Base-by-base conservation (phyloP, 35 echinoderm and acorn worm genomes). In the Patiria miniata region DNA sequence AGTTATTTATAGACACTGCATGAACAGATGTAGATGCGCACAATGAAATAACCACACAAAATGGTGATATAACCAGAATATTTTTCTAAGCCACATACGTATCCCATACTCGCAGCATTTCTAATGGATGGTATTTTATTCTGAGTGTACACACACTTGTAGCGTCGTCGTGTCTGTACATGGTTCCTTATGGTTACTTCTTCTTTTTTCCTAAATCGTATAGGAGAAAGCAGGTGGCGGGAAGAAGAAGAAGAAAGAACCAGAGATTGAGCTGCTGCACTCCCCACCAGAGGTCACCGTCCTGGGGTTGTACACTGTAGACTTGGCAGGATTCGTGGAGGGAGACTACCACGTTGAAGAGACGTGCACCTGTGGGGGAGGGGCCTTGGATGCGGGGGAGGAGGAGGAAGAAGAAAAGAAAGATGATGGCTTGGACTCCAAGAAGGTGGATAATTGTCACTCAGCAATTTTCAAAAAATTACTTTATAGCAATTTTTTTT, bases 211-310 rank as follows among this genome's bases (percentile, higher is more conserved):
- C 42, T 47, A 47, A 47, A 4, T 47, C 12, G 42, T 12, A 6
- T 44, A 82, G 80, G 40, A 44, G 23, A 44, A 44, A 52, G 15
- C 80, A 36, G 79, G 59, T 83, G 89, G 89, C 23, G 86, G 86
- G 23, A 94, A 94, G 89, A 98, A 98, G 86, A 98, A 98, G 78
- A 98, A 98, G 92, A 94, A 94, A 57, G 95, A 98, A 76, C 92
- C 92, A 7, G 95, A 98, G 55, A 86, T 98, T 39, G 95, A 98
- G 77, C 55, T 98, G n/a, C 38, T 83, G 17, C 93, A 93, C 51
- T 84, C 86, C 21, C 81, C 89, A 26, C 92, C 95, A 8, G 95
- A 94, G 82, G 92, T 98, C 7, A 89, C 85, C 0, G 68, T 94
- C 16, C 86, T 98, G 1, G 95, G 92, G 32, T n/a, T 83, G 6